Conservation (phyloP, 2,113 vertebrate genomes). For the Camelus bactrianus region DNA sequence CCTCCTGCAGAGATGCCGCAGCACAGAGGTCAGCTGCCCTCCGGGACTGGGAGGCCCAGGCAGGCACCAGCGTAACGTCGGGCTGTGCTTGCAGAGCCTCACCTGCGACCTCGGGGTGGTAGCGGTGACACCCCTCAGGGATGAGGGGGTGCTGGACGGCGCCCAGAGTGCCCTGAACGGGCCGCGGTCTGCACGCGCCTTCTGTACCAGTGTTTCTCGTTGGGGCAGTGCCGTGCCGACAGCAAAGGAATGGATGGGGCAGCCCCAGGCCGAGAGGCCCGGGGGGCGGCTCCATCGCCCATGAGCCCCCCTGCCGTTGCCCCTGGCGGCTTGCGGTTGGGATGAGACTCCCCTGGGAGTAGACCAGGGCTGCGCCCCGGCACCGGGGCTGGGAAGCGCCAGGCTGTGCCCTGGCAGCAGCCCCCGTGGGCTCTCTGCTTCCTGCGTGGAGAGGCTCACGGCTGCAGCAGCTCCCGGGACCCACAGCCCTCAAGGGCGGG, state of each 20-base stretch:
- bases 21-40: not conserved
- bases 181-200: accelerated
- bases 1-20: not conserved
- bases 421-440: accelerated
- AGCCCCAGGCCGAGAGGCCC: not conserved
- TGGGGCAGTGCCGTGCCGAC: not conserved
- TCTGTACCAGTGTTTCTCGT: accelerated
- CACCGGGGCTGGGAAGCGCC: not conserved
- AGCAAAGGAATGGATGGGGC: too few species aligned
- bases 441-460: too few species aligned
- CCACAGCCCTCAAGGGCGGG: not conserved
- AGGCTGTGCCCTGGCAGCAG: not conserved
- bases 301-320: accelerated
- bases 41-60: not conserved
- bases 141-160: accelerated
- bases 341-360: too few species aligned
- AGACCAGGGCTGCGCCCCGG: not conserved
- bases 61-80: accelerated
- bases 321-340: not conserved
- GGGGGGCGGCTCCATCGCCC: not conserved
- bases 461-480: not conserved
- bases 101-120: not conserved
- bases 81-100: not conserved
- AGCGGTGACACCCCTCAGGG: not conserved
- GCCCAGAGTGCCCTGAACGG: accelerated